phyloP scores from a whole-genome alignment of 2,797 vertebrate genomes.

The Apogon hyalosoma region DNA sequence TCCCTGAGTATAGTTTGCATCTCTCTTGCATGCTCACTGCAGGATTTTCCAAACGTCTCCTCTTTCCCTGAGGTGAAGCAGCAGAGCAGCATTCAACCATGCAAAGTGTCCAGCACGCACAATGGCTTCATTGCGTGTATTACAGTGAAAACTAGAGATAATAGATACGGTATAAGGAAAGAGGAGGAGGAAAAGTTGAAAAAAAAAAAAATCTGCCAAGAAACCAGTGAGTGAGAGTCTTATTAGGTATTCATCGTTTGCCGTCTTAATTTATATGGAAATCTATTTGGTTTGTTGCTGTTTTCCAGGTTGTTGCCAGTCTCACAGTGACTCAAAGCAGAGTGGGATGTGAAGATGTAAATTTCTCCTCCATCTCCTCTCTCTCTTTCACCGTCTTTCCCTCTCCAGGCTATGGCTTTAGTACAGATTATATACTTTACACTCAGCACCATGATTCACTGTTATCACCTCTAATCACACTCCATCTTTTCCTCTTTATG shows the following conservation, averaged over 20 bases:
- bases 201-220: neutral
- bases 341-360: conserved; percentile 57
- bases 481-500: conserved; percentile 1
- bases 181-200: neutral
- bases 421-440: conserved; percentile 39
- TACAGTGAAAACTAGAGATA: conserved; percentile 1
- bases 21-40: conserved; percentile 20
- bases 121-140: conserved; percentile 20
- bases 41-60: conserved; percentile 22
- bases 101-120: conserved; percentile 52
- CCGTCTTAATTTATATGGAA: conserved; percentile 62
- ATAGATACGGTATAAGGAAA: neutral
- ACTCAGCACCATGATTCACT: conserved; percentile 41
- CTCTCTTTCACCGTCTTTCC: neutral
- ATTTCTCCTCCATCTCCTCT: conserved; percentile 28
- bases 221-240: conserved; percentile 6
- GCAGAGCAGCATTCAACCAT: conserved; percentile 42
- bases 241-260: conserved; percentile 48
- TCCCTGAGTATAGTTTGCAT: conserved; percentile 14
- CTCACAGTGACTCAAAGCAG: conserved; percentile 44
- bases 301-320: conserved; percentile 41
- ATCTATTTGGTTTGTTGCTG: conserved; percentile 33
- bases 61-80: conserved; percentile 44
- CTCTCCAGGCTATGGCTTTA: conserved; percentile 22
- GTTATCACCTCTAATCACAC: conserved; percentile 28